These are phyloP conservation scores for Leucophora obtusa DNA, from an alignment of 2,888 invertebrate species.

Conservation along the genomic window DNA sequence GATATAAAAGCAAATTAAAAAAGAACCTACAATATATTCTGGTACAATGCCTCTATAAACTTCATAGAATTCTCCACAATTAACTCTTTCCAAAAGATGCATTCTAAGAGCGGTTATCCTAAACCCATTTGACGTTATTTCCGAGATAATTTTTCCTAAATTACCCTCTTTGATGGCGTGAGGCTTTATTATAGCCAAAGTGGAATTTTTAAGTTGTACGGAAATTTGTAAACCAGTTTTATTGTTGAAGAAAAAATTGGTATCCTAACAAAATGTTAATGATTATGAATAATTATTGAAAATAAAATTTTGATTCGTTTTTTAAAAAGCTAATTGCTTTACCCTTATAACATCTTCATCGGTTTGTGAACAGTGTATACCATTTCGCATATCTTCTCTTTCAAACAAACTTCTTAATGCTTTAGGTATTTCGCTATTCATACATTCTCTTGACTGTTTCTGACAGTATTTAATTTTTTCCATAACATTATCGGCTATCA, in stretches of 20 bases:
- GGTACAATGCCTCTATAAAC: constrained; percentile 93
- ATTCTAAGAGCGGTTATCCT: constrained; percentile 89
- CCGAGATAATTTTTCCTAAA: constrained; percentile 85
- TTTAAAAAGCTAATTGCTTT: not conserved
- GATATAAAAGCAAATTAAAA: not conserved
- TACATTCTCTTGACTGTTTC: constrained; percentile 66
- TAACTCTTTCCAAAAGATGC: constrained; percentile 87
- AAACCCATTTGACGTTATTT: constrained; percentile 88
- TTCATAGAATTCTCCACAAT: constrained; percentile 94
- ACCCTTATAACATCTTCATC: constrained; percentile 75
- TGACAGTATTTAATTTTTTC: constrained; percentile 72
- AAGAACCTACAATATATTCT: constrained; percentile 84
- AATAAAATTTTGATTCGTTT: constrained; percentile 7
- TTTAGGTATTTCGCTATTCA: constrained; percentile 66
- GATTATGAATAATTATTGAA: not conserved
- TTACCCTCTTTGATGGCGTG: constrained; percentile 89
- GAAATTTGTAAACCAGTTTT: constrained; percentile 80
- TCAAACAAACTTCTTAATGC: constrained; percentile 84
- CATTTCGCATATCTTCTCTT: constrained; percentile 83
- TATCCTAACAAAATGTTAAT: constrained; percentile 77
- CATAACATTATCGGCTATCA: constrained; percentile 76
- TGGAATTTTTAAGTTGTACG: constrained; percentile 83
- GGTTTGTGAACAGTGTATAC: constrained; percentile 83
- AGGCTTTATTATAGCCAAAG: constrained; percentile 92
- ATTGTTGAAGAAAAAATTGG: constrained; percentile 83